Conservation (phyloP, 2,888 invertebrate species). For the Onchidella celtica region DNA sequence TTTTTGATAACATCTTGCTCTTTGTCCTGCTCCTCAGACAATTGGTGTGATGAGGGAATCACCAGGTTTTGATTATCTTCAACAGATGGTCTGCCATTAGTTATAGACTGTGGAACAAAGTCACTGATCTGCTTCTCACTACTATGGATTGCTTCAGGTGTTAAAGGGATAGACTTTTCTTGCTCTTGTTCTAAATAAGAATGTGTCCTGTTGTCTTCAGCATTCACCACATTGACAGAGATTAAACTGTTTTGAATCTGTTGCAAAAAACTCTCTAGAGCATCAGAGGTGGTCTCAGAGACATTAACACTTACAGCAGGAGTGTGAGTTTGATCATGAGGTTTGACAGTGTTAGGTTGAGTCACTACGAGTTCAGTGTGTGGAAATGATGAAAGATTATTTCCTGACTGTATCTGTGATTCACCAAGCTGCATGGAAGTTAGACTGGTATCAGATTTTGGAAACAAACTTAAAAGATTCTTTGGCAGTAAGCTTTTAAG, state of each 20-base stretch:
- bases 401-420: neutral
- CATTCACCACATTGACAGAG: neutral
- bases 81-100: neutral
- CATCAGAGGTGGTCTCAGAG: neutral
- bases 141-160: neutral
- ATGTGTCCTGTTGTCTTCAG: neutral
- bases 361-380: constrained; percentile 1
- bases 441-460: neutral
- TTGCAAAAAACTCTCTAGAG: constrained; percentile 25
- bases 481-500: constrained; percentile 31
- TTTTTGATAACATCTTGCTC: constrained; percentile 40
- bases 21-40: constrained; percentile 13
- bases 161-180: neutral
- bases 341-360: constrained; percentile 10
- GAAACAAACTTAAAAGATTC: neutral
- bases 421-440: neutral
- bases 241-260: constrained; percentile 9
- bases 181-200: neutral
- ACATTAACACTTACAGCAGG: neutral
- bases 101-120: neutral
- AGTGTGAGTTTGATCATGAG: too few relatives aligned
- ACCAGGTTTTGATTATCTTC: neutral
- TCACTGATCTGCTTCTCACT: too few relatives aligned
- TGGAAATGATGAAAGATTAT: neutral
- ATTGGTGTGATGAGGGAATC: neutral